These are phyloP conservation scores for Galaxea fascicularis DNA, from an alignment of 92 coral and sea anemone species.

Conservation along the genomic window DNA sequence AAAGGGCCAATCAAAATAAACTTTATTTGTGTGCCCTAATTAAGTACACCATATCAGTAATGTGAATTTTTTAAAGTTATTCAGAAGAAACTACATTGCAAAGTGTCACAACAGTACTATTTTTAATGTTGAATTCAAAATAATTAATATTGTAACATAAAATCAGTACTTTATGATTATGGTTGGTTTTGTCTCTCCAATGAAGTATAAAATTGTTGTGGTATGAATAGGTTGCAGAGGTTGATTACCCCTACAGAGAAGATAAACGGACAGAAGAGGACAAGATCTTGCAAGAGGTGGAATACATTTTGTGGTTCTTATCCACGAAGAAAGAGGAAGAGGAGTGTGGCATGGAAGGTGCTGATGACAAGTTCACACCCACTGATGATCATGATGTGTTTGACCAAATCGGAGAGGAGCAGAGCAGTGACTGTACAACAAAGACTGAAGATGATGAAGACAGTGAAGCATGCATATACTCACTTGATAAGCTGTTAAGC, in stretches of 20 bases:
- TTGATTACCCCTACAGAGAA: conserved; percentile 72
- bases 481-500: conserved; percentile 70
- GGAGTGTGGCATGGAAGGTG: conserved; percentile 9
- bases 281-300: conserved; percentile 78
- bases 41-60: too few species aligned
- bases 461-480: conserved; percentile 2
- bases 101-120: too few species aligned
- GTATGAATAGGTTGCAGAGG: conserved; percentile 64
- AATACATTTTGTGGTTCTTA: conserved; percentile 72
- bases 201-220: background rate
- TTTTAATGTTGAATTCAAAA: too few species aligned
- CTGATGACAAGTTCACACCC: conserved; percentile 1
- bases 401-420: background rate
- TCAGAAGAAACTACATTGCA: too few species aligned
- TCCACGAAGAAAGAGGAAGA: conserved; percentile 57
- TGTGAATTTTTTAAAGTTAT: too few species aligned
- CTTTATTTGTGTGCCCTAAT: too few species aligned
- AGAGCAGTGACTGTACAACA: background rate
- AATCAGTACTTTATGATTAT: too few species aligned
- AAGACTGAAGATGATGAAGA: background rate
- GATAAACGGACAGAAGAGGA: conserved; percentile 72
- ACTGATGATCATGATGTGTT: background rate
- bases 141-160: too few species aligned
- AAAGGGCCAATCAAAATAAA: too few species aligned
- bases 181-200: too few species aligned